Evolutionary conservation across 2,888 invertebrate genomes (phyloP).

Genomic region (Aspidiotus destructor): DNA sequence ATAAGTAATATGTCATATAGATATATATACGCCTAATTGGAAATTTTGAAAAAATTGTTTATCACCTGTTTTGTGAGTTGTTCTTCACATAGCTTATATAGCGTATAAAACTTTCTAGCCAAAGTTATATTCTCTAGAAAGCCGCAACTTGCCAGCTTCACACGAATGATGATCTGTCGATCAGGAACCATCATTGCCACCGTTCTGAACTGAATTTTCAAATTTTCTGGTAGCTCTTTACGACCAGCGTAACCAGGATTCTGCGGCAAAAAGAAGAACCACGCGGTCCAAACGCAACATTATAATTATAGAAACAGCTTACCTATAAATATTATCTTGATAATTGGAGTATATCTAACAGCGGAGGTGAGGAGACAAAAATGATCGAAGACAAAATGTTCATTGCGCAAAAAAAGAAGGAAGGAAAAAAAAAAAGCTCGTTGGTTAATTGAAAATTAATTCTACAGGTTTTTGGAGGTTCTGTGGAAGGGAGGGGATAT

Average conservation of each 20-base stretch:
- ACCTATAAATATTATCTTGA: too few species aligned
- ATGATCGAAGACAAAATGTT: too few species aligned
- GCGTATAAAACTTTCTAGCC: slow-evolving; percentile 89
- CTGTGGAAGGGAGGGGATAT: too few species aligned
- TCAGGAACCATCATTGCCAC: slow-evolving; percentile 99
- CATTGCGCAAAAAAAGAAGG: too few species aligned
- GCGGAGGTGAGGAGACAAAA: too few species aligned
- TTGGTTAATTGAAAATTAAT: too few species aligned
- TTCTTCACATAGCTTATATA: slow-evolving; percentile 94
- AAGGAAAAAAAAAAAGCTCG: too few species aligned
- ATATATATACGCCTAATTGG: not conserved
- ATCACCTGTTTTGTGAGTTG: slow-evolving; percentile 89
- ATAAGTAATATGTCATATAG: not conserved
- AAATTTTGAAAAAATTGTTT: not conserved
- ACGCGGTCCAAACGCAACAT: slow-evolving; percentile 12
- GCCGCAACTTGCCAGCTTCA: slow-evolving; percentile 91
- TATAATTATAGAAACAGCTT: too few species aligned
- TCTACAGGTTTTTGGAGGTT: too few species aligned
- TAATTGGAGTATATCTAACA: too few species aligned
- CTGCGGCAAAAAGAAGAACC: slow-evolving; percentile 44
- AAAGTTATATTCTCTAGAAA: slow-evolving; percentile 90
- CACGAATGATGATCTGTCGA: slow-evolving; percentile 90
- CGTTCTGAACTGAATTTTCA: slow-evolving; percentile 94
- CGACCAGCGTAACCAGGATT: slow-evolving; percentile 96
- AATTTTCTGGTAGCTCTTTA: slow-evolving; percentile 90